A percentile compares a stretch with the other conserved stretches of the same genome.
Evolutionary conservation across 2,797 vertebrate species (phyloP).

Genomic region (Notoglanidium macrostoma): DNA sequence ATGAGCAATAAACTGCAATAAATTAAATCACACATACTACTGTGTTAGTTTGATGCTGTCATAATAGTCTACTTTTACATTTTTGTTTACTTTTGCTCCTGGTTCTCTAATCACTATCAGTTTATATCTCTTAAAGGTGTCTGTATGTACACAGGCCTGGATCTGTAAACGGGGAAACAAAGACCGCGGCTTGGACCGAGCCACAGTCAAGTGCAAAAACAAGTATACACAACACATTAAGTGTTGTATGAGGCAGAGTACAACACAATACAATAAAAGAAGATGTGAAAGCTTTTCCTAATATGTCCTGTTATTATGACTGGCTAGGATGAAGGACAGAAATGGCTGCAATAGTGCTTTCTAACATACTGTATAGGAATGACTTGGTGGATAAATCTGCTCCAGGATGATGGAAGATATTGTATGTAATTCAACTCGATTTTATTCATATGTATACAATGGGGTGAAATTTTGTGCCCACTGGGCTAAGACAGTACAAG

Average conservation of each 20-base stretch:
- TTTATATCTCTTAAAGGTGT: not conserved
- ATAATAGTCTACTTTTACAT: not conserved
- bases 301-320: not conserved
- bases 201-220: not conserved
- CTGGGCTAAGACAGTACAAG: not conserved
- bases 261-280: not conserved
- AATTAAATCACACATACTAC: not conserved
- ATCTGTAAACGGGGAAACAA: too few species aligned
- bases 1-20: not conserved
- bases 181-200: not conserved
- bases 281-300: not conserved
- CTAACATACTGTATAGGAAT: not conserved
- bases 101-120: not conserved
- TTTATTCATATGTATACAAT: not conserved
- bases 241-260: not conserved
- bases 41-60: not conserved
- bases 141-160: too few species aligned
- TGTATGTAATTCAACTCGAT: not conserved
- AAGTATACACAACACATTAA: not conserved
- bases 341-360: not conserved
- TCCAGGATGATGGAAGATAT: not conserved
- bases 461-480: not conserved
- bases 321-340: not conserved
- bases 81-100: not conserved
- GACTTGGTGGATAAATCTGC: not conserved